A percentile compares a stretch with the other conserved stretches of the same genome.
These are phyloP conservation scores for Pipistrellus nathusii DNA, from an alignment of 2,797 vertebrate genomes.

Conservation along the genomic window DNA sequence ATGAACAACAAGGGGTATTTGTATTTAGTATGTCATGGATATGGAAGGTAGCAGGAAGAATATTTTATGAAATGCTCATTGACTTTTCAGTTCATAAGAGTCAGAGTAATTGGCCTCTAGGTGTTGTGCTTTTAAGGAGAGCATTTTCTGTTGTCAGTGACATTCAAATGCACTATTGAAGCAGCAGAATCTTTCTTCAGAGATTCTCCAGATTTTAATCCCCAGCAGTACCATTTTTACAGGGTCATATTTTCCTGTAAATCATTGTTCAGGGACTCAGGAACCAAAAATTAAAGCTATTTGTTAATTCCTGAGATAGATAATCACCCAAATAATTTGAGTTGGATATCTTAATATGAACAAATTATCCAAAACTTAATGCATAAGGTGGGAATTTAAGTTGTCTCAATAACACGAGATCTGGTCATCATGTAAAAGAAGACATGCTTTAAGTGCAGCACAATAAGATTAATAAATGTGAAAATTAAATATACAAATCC, in stretches of 20 bases:
- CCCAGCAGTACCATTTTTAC: background rate
- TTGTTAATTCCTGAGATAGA: background rate
- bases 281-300: background rate
- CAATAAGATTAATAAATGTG: background rate
- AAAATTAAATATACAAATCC: background rate
- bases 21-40: slow-evolving; percentile 76
- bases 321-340: background rate
- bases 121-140: background rate
- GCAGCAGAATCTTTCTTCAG: background rate
- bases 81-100: background rate
- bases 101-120: background rate
- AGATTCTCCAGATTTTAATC: background rate
- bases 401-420: background rate
- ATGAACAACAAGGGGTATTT: slow-evolving; percentile 82
- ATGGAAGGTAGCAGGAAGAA: slow-evolving; percentile 61
- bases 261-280: slow-evolving; percentile 43
- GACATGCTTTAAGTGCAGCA: background rate
- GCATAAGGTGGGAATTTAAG: background rate
- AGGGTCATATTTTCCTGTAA: background rate
- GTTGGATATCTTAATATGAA: background rate
- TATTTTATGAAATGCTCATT: slow-evolving; percentile 58
- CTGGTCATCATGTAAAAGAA: background rate
- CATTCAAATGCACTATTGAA: background rate
- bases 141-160: slow-evolving; percentile 8
- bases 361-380: background rate